These are phyloP conservation scores for Drosophila sproati DNA, from an alignment of 1,140 invertebrate genomes.

Conservation along the genomic window DNA sequence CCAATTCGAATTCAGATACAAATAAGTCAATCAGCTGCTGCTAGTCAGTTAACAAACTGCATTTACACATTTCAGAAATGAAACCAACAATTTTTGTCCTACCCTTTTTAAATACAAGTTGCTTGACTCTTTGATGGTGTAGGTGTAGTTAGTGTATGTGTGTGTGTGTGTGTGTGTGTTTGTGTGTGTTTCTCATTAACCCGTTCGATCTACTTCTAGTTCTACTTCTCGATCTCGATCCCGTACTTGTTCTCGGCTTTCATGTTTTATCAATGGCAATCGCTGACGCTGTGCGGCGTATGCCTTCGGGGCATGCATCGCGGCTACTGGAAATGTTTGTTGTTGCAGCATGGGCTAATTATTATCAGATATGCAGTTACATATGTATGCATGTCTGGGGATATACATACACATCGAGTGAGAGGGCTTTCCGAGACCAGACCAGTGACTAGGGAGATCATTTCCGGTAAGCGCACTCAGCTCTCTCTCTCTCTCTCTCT, in stretches of 20 bases:
- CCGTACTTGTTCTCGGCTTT: slow-evolving; percentile 6
- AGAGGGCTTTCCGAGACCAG: slow-evolving; percentile 17
- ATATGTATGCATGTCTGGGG: background rate
- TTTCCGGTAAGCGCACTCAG: slow-evolving; percentile 60
- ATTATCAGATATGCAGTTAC: slow-evolving; percentile 43
- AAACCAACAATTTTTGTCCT: too few relatives aligned
- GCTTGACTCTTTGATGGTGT: too few relatives aligned
- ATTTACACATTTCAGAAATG: too few relatives aligned
- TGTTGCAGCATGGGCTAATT: slow-evolving; percentile 55
- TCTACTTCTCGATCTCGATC: background rate
- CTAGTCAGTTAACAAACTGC: too few relatives aligned
- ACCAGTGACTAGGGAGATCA: slow-evolving; percentile 35
- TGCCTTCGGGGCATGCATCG: slow-evolving; percentile 25
- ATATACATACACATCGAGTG: too few relatives aligned
- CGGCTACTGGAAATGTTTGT: slow-evolving; percentile 64
- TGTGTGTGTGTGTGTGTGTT: background rate
- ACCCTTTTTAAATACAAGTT: too few relatives aligned
- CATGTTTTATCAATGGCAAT: slow-evolving; percentile 55
- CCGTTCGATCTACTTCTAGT: background rate
- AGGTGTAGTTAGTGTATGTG: too few relatives aligned
- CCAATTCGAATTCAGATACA: too few relatives aligned
- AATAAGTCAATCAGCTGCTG: too few relatives aligned
- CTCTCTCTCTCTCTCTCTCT: background rate
- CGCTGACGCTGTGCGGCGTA: slow-evolving; percentile 44
- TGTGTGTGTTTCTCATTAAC: slow-evolving; percentile 21